Evolutionary conservation across 2,888 invertebrate species (phyloP).

Genomic region (Ennomos fuscantarius): DNA sequence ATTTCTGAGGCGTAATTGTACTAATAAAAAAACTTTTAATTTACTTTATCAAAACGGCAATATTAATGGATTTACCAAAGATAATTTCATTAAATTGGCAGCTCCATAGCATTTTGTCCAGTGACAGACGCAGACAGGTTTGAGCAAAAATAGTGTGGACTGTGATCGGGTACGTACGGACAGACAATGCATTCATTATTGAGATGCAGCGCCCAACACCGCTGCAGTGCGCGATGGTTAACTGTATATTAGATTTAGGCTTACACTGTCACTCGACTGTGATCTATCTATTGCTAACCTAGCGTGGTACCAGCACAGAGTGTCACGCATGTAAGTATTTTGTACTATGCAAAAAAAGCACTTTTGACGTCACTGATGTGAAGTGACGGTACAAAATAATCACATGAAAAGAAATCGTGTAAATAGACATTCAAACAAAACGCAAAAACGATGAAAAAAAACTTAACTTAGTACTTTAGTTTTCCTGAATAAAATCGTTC

Average conservation of each 20-base stretch:
- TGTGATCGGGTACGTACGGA: conserved; percentile 66
- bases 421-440: no score
- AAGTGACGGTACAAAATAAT: no score
- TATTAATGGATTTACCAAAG: background rate
- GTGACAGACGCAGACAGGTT: conserved; percentile 80
- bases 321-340: no score
- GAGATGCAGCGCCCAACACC: conserved; percentile 58
- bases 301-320: background rate
- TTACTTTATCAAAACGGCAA: no score
- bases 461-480: no score
- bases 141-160: conserved; percentile 79
- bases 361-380: no score
- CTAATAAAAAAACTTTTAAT: no score
- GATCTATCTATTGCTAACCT: conserved; percentile 3
- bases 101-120: conserved; percentile 52
- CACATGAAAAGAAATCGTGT: no score
- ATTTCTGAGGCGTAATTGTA: no score
- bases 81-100: conserved; percentile 22
- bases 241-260: conserved; percentile 29
- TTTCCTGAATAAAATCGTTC: no score
- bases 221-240: conserved; percentile 19
- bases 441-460: no score
- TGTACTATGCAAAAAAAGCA: no score
- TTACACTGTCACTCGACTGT: background rate
- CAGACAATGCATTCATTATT: conserved; percentile 83